Conservation (phyloP, 64 coral and sea anemone genomes). For the Catalaphyllia jardinei region DNA sequence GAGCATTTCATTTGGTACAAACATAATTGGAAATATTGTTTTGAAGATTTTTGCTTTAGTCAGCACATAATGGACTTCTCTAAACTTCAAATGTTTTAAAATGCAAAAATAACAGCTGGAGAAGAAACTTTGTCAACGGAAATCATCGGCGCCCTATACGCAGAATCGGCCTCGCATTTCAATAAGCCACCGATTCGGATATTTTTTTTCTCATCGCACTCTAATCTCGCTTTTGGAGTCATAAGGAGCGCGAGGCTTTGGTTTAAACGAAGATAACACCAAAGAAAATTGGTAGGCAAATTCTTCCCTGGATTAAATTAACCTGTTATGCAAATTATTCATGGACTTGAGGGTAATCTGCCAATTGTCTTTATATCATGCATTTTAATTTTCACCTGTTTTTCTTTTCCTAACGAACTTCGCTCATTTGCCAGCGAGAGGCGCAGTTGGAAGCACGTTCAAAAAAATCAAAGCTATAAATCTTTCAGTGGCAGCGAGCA, state of each 20-base stretch:
- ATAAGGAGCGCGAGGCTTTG: not conserved
- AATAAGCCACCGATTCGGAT: not conserved
- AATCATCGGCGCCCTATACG: not conserved
- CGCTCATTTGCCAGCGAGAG: not conserved
- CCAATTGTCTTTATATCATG: not conserved
- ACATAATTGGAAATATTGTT: not conserved
- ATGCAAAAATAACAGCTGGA: not conserved
- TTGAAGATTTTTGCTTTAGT: not conserved
- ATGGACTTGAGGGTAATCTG: not conserved
- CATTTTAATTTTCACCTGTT: not conserved
- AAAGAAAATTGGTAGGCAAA: not conserved
- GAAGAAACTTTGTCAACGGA: not conserved
- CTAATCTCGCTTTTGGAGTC: too few species aligned
- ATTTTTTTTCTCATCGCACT: too few species aligned
- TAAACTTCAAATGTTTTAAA: not conserved
- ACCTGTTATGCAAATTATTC: not conserved
- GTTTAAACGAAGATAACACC: not conserved
- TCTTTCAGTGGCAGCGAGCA: not conserved
- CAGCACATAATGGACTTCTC: not conserved
- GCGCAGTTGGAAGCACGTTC: not conserved
- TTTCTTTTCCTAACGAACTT: not conserved
- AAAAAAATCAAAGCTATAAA: not conserved
- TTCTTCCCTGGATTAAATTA: not conserved
- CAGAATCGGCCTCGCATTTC: not conserved
- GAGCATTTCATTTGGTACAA: too few species aligned